These are phyloP conservation scores for Drosophila equinoxialis DNA, from an alignment of 1,140 invertebrate species.

Conservation along the genomic window DNA sequence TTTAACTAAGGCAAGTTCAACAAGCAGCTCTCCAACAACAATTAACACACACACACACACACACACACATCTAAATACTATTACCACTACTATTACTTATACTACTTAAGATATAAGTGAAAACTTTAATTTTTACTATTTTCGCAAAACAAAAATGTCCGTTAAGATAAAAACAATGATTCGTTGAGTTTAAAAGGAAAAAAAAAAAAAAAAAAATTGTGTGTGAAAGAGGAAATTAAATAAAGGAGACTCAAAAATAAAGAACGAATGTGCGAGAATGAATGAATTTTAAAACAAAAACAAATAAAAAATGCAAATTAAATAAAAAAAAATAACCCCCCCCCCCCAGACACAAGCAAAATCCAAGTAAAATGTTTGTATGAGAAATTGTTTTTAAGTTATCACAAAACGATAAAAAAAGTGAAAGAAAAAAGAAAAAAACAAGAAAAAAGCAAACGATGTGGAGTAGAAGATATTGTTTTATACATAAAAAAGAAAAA, in stretches of 20 bases:
- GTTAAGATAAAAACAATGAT: constrained; percentile 50
- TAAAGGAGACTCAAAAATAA: constrained; percentile 16
- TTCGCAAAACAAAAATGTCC: constrained; percentile 47
- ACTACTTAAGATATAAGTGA: constrained; percentile 46
- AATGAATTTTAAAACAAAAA: constrained; percentile 15
- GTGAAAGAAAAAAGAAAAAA: constrained; percentile 23
- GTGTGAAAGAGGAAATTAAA: constrained; percentile 22
- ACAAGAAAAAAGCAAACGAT: constrained; percentile 41
- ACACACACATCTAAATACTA: constrained; percentile 20
- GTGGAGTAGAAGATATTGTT: constrained; percentile 67
- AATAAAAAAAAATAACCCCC: constrained; percentile 25
- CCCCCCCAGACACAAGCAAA: constrained; percentile 32
- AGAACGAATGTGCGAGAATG: constrained; percentile 20
- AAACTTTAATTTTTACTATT: constrained; percentile 42
- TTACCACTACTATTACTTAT: constrained; percentile 2
- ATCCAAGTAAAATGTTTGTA: constrained; percentile 52
- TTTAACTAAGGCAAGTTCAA: constrained; percentile 51
- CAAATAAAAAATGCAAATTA: constrained; percentile 31
- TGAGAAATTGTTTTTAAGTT: constrained; percentile 66
- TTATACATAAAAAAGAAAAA: constrained; percentile 69
- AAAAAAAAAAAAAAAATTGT: constrained; percentile 9
- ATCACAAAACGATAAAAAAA: constrained; percentile 44
- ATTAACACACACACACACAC: constrained; percentile 24
- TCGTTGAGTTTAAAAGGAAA: constrained; percentile 37
- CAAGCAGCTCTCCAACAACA: constrained; percentile 44